Evolutionary conservation across 2,797 vertebrate genomes (phyloP).

Genomic region (Leptatherina wallacei): DNA sequence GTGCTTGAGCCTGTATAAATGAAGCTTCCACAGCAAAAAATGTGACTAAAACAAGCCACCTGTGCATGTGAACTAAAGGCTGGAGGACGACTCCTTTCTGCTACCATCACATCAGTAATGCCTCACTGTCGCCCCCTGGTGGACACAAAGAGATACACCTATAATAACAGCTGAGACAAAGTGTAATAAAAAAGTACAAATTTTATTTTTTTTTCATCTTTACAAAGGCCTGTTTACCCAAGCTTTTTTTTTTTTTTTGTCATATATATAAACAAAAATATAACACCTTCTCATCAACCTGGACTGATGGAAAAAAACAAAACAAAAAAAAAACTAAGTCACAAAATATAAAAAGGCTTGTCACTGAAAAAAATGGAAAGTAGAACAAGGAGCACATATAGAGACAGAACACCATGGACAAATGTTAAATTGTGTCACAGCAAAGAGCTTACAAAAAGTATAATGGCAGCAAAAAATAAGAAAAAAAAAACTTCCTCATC

Average conservation of each 20-base stretch:
- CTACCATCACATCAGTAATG: background rate
- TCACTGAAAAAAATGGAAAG: conserved; percentile 62
- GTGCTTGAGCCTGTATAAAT: background rate
- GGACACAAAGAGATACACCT: background rate
- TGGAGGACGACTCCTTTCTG: background rate
- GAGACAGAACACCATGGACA: conserved; percentile 53
- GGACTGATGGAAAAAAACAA: conserved; percentile 87
- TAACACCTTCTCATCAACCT: conserved; percentile 94
- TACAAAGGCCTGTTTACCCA: conserved; percentile 91
- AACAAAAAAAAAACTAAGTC: conserved; percentile 37
- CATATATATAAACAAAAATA: conserved; percentile 91
- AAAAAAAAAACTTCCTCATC: conserved; percentile 46
- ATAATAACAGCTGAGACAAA: conserved; percentile 3
- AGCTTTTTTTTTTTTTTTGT: conserved; percentile 81
- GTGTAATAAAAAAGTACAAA: conserved; percentile 93
- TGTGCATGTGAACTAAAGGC: background rate
- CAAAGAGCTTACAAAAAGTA: conserved; percentile 65
- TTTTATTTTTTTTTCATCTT: conserved; percentile 91
- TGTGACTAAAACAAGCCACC: conserved; percentile 9
- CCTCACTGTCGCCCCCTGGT: conserved; percentile 49
- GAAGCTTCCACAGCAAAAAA: background rate
- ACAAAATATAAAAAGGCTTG: conserved; percentile 64
- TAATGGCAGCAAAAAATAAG: conserved; percentile 34
- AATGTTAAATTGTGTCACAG: conserved; percentile 58
- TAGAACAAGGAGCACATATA: conserved; percentile 59